Conservation (phyloP, 1,140 invertebrate species). For the Mercenaria mercenaria region DNA sequence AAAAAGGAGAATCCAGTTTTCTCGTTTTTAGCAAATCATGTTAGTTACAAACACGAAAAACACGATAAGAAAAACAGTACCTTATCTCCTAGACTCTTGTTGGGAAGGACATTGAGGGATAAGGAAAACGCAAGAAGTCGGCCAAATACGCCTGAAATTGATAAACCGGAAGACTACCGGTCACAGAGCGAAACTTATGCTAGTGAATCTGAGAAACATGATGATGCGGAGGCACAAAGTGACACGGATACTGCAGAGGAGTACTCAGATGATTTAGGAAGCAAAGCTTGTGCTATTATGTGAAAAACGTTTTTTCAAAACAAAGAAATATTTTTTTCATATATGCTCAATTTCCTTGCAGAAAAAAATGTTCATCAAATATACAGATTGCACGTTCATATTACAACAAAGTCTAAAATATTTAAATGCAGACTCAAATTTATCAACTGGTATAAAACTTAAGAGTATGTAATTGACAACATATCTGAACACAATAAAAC, state of each 20-base stretch:
- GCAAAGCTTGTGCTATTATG: slow-evolving; percentile 51
- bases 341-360: too few relatives aligned
- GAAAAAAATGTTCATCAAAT: too few relatives aligned
- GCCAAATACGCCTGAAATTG: neutral
- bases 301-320: neutral
- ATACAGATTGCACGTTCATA: too few relatives aligned
- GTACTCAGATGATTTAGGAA: neutral
- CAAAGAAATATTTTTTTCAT: too few relatives aligned
- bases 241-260: neutral
- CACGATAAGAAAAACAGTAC: neutral
- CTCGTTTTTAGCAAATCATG: slow-evolving; percentile 30
- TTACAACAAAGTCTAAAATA: too few relatives aligned
- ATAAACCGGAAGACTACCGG: neutral
- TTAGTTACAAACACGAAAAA: neutral
- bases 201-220: neutral
- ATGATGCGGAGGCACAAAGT: neutral
- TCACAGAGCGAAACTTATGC: neutral
- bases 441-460: too few relatives aligned
- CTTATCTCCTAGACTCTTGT: neutral
- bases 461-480: too few relatives aligned
- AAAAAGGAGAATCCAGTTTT: slow-evolving; percentile 52
- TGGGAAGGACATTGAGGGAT: neutral
- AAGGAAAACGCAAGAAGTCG: neutral
- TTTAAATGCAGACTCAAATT: too few relatives aligned
- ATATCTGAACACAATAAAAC: too few relatives aligned